Evolutionary conservation across 2,113 vertebrate genomes (phyloP).

Genomic region (Pollimyrus isidori): DNA sequence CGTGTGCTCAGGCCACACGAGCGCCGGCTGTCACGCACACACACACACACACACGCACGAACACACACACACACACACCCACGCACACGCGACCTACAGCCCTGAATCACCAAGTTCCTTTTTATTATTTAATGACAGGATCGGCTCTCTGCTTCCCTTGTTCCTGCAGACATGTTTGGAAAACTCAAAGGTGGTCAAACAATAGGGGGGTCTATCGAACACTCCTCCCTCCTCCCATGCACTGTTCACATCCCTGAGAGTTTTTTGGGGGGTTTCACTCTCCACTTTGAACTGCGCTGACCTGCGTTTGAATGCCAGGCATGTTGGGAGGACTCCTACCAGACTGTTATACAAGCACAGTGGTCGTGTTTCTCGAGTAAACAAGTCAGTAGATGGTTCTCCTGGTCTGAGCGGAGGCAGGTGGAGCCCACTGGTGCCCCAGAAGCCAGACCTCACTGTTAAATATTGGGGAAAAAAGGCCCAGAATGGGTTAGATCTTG

Average conservation of each 20-base stretch:
- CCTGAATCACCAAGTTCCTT: constrained; percentile 60
- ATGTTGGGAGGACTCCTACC: not conserved
- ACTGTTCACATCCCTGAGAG: constrained; percentile 37
- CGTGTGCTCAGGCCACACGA: not conserved
- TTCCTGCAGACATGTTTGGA: constrained; percentile 10
- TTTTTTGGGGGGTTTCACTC: constrained; percentile 27
- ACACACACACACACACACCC: not conserved
- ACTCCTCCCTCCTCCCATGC: not conserved
- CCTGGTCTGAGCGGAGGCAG: too few species aligned
- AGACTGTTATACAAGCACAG: not conserved
- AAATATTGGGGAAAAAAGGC: not conserved
- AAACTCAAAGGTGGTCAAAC: constrained; percentile 27
- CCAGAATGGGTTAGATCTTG: not conserved
- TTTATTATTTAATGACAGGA: constrained; percentile 50
- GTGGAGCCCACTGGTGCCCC: not conserved
- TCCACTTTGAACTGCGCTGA: not conserved
- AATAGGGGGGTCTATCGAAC: constrained; percentile 15
- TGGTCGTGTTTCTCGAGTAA: not conserved
- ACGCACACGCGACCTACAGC: not conserved
- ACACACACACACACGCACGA: not conserved
- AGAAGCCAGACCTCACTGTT: not conserved
- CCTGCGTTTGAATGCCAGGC: not conserved
- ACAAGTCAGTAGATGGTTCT: not conserved
- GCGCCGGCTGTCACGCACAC: constrained; percentile 5
- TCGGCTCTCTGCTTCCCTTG: constrained; percentile 36